Evolutionary conservation across 2,113 vertebrate species (phyloP).

Genomic region (Cromileptes altivelis): DNA sequence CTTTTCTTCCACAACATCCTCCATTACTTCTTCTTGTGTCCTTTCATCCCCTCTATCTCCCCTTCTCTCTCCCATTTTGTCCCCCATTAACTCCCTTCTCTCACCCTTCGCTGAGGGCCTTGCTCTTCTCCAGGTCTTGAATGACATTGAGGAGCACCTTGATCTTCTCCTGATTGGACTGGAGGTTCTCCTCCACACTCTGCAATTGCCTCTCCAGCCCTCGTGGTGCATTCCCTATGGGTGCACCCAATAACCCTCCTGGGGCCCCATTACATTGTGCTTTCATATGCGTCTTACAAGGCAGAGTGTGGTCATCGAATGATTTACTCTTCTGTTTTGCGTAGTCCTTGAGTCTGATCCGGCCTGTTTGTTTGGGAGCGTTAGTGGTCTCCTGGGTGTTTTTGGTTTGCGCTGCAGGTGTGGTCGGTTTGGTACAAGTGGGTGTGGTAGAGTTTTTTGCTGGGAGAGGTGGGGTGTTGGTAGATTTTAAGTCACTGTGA

Average conservation of each 20-base stretch:
- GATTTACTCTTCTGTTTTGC: constrained; percentile 70
- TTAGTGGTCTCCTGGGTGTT: constrained; percentile 39
- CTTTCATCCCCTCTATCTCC: constrained; percentile 1
- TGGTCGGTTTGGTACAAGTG: constrained; percentile 44
- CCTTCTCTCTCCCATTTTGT: neutral
- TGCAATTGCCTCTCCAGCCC: constrained; percentile 91
- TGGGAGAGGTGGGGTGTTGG: constrained; percentile 61
- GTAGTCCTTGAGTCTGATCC: constrained; percentile 60
- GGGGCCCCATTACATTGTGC: constrained; percentile 86
- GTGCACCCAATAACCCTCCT: constrained; percentile 79
- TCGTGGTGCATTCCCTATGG: constrained; percentile 49
- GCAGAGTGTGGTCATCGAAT: constrained; percentile 61
- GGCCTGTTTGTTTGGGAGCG: constrained; percentile 21
- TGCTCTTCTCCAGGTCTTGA: constrained; percentile 98
- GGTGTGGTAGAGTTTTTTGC: constrained; percentile 55
- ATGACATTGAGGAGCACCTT: constrained; percentile 99
- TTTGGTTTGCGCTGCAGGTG: constrained; percentile 66
- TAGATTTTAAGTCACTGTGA: constrained; percentile 48
- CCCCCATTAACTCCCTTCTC: constrained; percentile 34
- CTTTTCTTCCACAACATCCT: neutral
- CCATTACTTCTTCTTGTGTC: neutral
- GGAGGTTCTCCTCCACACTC: constrained; percentile 93
- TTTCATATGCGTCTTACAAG: constrained; percentile 75
- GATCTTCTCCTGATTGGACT: constrained; percentile 98
- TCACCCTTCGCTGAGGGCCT: constrained; percentile 97